Conservation (phyloP, 2,113 vertebrate genomes). For the Ophthalmolycus amberensis region DNA sequence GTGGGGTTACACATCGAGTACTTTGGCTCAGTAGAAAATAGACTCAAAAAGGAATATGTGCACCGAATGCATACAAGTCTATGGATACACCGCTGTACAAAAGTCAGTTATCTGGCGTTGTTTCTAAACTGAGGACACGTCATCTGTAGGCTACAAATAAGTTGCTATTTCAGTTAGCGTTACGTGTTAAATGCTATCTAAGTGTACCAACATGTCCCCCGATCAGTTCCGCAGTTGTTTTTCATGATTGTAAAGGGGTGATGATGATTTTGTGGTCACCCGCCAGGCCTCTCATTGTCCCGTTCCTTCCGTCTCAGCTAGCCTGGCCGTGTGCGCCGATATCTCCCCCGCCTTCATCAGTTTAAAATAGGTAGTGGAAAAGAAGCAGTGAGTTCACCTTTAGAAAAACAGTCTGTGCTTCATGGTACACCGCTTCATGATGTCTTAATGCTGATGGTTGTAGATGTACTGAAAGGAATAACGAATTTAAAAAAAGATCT, state of each 20-base stretch:
- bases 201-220: conserved; percentile 34
- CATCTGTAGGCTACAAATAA: conserved; percentile 44
- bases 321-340: neutral
- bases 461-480: conserved; percentile 36
- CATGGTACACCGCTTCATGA: conserved; percentile 25
- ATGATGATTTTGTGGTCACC: neutral
- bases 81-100: conserved; percentile 69
- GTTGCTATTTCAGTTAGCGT: conserved; percentile 28
- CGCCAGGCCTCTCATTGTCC: conserved; percentile 1
- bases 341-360: conserved; percentile 24
- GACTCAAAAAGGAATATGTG: conserved; percentile 75
- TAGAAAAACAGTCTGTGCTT: conserved; percentile 45
- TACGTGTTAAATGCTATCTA: conserved; percentile 58
- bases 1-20: conserved; percentile 68
- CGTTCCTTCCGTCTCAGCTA: neutral
- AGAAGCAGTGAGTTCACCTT: conserved; percentile 10
- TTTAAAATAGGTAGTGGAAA: conserved; percentile 64
- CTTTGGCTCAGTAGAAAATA: conserved; percentile 83
- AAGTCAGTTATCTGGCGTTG: conserved; percentile 28
- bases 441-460: conserved; percentile 59
- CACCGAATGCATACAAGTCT: conserved; percentile 71
- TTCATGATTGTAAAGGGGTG: conserved; percentile 1
- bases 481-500: conserved; percentile 7
- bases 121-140: conserved; percentile 31
- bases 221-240: conserved; percentile 27